Conservation (phyloP, 2,888 invertebrate species). For the Scaptomyza reducta region DNA sequence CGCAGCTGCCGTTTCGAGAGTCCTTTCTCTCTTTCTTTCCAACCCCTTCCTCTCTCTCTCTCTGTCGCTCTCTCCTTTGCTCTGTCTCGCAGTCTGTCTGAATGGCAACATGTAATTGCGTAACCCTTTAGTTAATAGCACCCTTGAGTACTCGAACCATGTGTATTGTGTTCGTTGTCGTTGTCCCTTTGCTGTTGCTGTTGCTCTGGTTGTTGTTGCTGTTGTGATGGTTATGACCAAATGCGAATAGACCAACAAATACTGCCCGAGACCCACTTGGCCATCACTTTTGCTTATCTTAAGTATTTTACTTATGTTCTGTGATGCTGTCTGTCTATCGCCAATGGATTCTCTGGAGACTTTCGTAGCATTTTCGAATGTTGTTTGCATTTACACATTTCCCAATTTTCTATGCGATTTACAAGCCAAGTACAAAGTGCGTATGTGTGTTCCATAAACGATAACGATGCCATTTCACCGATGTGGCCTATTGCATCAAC, state of each 20-base stretch:
- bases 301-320: constrained; percentile 76
- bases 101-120: constrained; percentile 72
- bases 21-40: constrained; percentile 37
- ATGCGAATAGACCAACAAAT: constrained; percentile 16
- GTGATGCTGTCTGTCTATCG: constrained; percentile 34
- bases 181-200: constrained; percentile 36
- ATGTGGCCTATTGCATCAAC: constrained; percentile 6
- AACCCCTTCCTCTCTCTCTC: constrained; percentile 3
- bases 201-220: constrained; percentile 15
- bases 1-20: constrained; percentile 54
- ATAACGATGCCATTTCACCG: constrained; percentile 42
- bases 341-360: constrained; percentile 46
- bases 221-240: constrained; percentile 51
- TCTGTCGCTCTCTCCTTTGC: constrained; percentile 4
- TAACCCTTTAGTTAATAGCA: constrained; percentile 79
- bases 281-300: constrained; percentile 77
- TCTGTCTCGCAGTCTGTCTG: constrained; percentile 14
- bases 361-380: constrained; percentile 47
- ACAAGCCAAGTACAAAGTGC: constrained; percentile 20
- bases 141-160: constrained; percentile 73
- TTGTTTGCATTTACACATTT: constrained; percentile 62
- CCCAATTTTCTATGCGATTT: constrained; percentile 51
- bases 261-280: constrained; percentile 34
- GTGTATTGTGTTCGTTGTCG: constrained; percentile 39
- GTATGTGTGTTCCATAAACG: constrained; percentile 44